Percentiles rank a stretch among this genome's conserved stretches.
Conservation (phyloP, 1,140 invertebrate genomes). For the Protaetia brevitarsis region DNA sequence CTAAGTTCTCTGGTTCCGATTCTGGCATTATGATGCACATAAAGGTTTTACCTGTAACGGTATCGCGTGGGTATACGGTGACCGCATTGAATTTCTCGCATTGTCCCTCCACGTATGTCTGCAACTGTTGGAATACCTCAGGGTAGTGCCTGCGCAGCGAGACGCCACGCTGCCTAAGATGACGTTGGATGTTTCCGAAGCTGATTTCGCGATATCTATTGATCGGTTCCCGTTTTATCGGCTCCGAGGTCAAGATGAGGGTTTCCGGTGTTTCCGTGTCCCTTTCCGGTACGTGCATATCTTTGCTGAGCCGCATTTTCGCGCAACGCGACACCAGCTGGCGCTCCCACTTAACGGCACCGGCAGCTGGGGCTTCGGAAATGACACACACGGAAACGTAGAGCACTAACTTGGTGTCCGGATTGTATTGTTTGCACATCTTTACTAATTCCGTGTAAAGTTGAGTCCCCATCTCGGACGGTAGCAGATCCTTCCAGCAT, state of each 20-base stretch:
- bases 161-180: conserved; percentile 75
- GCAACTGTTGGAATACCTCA: conserved; percentile 76
- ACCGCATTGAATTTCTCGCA: neutral
- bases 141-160: conserved; percentile 78
- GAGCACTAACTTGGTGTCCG: conserved; percentile 79
- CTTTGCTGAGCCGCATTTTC: conserved; percentile 47
- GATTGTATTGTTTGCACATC: conserved; percentile 87
- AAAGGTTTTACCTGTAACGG: conserved; percentile 75
- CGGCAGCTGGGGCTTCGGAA: conserved; percentile 72
- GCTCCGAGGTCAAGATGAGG: conserved; percentile 62
- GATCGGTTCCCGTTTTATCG: conserved; percentile 56
- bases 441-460: conserved; percentile 82
- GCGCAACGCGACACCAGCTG: conserved; percentile 74
- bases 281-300: conserved; percentile 37
- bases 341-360: conserved; percentile 81
- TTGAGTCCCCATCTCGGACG: conserved; percentile 81
- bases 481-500: conserved; percentile 75
- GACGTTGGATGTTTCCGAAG: conserved; percentile 76
- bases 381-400: conserved; percentile 88
- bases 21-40: conserved; percentile 93
- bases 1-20: conserved; percentile 64
- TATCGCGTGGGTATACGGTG: conserved; percentile 65
- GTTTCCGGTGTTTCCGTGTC: conserved; percentile 51
- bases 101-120: conserved; percentile 67
- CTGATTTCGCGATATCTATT: conserved; percentile 70